A percentile compares a stretch with the other conserved stretches of the same genome.
phyloP scores from a whole-genome alignment of 2,797 vertebrate genomes.

The Onychomys arenicola region DNA sequence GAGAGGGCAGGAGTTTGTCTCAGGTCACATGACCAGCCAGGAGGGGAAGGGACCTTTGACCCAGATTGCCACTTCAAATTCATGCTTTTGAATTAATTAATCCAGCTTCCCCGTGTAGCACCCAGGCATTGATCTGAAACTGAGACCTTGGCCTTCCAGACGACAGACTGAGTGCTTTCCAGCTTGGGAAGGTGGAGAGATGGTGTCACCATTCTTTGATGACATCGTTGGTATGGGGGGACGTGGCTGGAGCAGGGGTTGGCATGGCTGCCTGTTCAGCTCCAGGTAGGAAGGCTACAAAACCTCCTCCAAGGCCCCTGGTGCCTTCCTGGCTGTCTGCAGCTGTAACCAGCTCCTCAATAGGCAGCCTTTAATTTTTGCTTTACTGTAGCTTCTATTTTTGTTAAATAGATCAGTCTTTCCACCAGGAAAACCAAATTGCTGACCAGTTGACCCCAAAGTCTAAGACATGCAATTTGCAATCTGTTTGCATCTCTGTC shows the following conservation, averaged over 20 bases:
- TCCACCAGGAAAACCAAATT: conserved; percentile 77
- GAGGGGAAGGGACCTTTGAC: neutral
- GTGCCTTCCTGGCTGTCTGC: conserved; percentile 14
- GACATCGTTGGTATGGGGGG: neutral
- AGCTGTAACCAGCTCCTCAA: conserved; percentile 39
- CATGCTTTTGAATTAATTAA: neutral
- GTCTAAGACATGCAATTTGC: conserved; percentile 71
- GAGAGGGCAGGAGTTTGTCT: neutral
- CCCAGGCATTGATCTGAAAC: neutral
- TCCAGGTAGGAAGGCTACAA: neutral
- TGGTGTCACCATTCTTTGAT: neutral
- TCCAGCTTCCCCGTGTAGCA: neutral
- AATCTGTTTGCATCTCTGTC: conserved; percentile 66
- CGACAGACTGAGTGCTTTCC: neutral
- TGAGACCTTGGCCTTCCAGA: neutral
- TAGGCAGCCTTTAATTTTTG: conserved; percentile 75
- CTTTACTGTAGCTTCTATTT: conserved; percentile 80
- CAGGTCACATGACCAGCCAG: neutral
- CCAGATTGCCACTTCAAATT: neutral
- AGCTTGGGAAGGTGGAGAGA: neutral
- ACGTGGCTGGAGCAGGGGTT: neutral
- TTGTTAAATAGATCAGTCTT: conserved; percentile 76
- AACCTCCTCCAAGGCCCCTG: neutral
- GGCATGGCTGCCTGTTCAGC: neutral
- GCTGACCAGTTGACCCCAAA: conserved; percentile 73